Evolutionary conservation across 2,113 vertebrate genomes (phyloP).

Genomic region (Ammospiza nelsoni): DNA sequence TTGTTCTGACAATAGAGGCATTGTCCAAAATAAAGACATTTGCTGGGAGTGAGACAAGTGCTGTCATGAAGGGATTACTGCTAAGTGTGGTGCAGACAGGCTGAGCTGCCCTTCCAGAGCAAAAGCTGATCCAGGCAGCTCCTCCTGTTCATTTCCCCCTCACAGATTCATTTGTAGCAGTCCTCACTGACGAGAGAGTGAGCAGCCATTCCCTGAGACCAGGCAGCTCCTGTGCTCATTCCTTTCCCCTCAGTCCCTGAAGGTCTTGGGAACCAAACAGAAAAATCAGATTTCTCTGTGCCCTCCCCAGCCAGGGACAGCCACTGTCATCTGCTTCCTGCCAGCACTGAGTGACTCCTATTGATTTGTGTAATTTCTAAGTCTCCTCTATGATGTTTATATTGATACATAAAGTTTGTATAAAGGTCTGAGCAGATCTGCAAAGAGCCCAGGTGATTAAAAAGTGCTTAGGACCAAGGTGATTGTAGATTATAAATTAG

Average conservation of each 20-base stretch:
- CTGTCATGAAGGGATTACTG: constrained; percentile 15
- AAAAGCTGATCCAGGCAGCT: not conserved
- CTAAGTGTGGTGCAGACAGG: not conserved
- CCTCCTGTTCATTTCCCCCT: not conserved
- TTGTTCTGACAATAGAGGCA: not conserved
- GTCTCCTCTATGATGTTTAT: not conserved
- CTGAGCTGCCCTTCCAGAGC: not conserved
- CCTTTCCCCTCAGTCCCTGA: not conserved
- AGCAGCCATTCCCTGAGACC: not conserved
- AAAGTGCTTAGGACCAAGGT: not conserved
- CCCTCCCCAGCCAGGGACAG: not conserved
- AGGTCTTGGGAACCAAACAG: not conserved
- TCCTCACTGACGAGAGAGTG: not conserved
- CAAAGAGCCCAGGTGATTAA: not conserved
- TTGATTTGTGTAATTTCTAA: not conserved
- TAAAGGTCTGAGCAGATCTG: not conserved
- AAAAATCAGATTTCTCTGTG: not conserved
- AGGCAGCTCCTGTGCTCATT: fast-evolving
- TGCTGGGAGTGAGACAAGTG: not conserved
- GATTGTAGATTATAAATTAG: not conserved
- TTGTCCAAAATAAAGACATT: not conserved
- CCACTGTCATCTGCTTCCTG: not conserved
- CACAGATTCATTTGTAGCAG: not conserved
- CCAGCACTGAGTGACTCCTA: not conserved
- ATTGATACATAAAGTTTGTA: not conserved